Base-by-base conservation (phyloP, 2,113 vertebrate species). In the Melanostigma gelatinosum region DNA sequence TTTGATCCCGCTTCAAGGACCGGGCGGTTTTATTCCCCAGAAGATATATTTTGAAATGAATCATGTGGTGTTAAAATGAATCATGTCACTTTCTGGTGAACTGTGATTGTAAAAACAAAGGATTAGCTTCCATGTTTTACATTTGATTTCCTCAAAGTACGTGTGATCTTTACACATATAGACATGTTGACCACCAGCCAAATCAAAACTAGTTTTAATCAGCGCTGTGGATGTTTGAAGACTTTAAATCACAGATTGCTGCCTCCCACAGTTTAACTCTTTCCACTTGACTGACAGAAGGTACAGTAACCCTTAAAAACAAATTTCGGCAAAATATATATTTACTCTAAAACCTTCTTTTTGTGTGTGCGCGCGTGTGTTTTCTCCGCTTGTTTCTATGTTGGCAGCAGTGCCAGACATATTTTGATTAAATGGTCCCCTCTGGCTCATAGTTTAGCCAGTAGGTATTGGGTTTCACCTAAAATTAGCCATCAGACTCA, bases 401-500 rank as follows among this genome's bases (percentile, higher is more conserved):
- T 90, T 85, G 88, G 91, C 90, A 77, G 85, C 83, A 77, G 86
- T 82, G 88, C 92, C 94, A 94, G 94, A 95, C 94, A 77, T 89
- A 90, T 92, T 95, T 91, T 94, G 94, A 94, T 95, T 95, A 95
- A 95, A 93, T 92, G 91, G 90, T 94, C 95, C 93, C 94, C 80
- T 86, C 91, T 92, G 94, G 91, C 92, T 91, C 88, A 79, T 93
- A 93, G 92, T 89, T 94, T 93, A 92, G 89, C 82, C 82, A n/a
- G 60, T 29, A 80, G 69, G 92, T 89, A 93, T 95, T 93, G 89
- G 77, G 92, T 95, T 95, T 94, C 95, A 83, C 87, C 95, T 95
- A 95, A 94, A 95, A 95, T 95, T 95, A 95, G 94, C 94, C 93
- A 94, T 95, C 94, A 93, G 92, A 90, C 94, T 91, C 92, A 94